A percentile compares a stretch with the other conserved stretches of the same genome.
These are phyloP conservation scores for Polydrusus tereticollis DNA, from an alignment of 2,888 invertebrate genomes.

Conservation along the genomic window DNA sequence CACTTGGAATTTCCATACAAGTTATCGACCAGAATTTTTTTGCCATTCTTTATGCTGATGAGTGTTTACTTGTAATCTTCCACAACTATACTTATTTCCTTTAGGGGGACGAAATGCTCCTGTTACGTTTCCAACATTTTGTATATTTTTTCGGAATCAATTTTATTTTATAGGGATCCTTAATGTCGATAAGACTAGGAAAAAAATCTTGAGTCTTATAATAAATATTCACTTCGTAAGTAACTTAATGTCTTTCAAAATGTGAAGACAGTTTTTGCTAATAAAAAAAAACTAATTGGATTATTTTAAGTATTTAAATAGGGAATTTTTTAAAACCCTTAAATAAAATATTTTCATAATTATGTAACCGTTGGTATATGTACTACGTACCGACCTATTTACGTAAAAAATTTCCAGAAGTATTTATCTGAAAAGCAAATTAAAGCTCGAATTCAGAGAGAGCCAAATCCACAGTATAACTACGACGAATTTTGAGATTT, in stretches of 20 bases:
- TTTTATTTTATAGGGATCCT: too few relatives aligned
- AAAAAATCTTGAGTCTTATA: too few relatives aligned
- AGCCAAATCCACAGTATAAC: constrained; percentile 1
- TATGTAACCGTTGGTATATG: too few relatives aligned
- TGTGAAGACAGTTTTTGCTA: too few relatives aligned
- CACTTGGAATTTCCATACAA: not conserved
- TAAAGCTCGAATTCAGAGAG: not conserved
- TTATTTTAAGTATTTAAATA: too few relatives aligned
- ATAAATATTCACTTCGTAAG: too few relatives aligned
- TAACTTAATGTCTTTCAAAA: too few relatives aligned
- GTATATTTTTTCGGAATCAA: not conserved
- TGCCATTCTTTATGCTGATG: not conserved
- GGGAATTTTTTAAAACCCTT: too few relatives aligned
- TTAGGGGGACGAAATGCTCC: not conserved
- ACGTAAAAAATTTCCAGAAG: not conserved
- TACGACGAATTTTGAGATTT: constrained; percentile 14
- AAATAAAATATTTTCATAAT: too few relatives aligned
- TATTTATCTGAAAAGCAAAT: constrained; percentile 8
- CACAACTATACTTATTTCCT: not conserved
- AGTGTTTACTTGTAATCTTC: not conserved
- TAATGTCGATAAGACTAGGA: too few relatives aligned
- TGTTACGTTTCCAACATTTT: not conserved
- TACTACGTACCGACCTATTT: not conserved
- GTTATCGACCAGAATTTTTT: not conserved
- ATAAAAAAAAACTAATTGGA: too few relatives aligned